Conservation (phyloP, 2,888 invertebrate species). For the Melipona bicolor region DNA sequence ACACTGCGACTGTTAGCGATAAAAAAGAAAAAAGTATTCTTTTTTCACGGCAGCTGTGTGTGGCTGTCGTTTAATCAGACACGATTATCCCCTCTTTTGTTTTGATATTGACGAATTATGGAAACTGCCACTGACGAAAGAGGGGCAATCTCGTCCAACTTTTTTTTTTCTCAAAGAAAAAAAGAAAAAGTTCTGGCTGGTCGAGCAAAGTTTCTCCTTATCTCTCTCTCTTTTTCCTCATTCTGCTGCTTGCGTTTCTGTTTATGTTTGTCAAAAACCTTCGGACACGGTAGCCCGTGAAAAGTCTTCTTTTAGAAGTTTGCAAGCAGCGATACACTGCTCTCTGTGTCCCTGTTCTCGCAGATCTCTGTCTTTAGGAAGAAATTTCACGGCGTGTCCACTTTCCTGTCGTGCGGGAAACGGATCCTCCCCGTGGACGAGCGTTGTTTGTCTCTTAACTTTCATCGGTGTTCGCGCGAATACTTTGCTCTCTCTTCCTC, state of each 20-base stretch:
- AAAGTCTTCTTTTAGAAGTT: slow-evolving; percentile 26
- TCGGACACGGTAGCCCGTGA: background rate
- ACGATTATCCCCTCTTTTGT: background rate
- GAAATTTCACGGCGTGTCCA: slow-evolving; percentile 20
- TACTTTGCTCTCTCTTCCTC: background rate
- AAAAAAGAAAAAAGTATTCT: slow-evolving; percentile 25
- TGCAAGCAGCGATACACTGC: background rate
- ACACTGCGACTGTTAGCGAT: slow-evolving; percentile 14
- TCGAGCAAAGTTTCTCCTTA: background rate
- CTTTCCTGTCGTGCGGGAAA: background rate
- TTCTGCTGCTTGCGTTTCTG: slow-evolving; percentile 36
- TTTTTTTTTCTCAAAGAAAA: no score
- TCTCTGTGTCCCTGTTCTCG: slow-evolving; percentile 20
- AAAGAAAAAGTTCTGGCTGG: background rate
- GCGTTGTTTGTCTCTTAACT: background rate
- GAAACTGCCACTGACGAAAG: slow-evolving; percentile 1
- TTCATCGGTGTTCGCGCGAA: background rate
- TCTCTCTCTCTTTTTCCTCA: no score
- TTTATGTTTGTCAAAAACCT: slow-evolving; percentile 4
- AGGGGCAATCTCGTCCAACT: background rate
- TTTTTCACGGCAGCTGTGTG: slow-evolving; percentile 32
- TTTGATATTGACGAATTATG: background rate
- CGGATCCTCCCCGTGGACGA: background rate
- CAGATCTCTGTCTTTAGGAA: slow-evolving; percentile 8
- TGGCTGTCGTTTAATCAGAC: background rate